Conservation (phyloP, 2,113 vertebrate genomes). For the Nycticryphes semicollaris region DNA sequence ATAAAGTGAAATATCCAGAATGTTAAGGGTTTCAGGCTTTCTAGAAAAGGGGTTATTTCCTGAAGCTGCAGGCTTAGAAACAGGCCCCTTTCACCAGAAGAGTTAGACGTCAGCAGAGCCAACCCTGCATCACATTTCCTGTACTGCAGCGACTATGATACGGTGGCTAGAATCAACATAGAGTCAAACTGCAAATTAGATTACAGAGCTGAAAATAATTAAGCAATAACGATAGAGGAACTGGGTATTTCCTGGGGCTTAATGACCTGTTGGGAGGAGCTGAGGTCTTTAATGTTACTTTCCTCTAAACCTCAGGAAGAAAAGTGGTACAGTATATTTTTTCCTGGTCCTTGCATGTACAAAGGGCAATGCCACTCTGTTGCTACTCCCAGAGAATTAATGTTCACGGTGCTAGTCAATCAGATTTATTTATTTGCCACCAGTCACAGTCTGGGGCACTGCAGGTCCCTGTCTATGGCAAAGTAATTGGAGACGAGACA, state of each 20-base stretch:
- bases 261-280: slow-evolving; percentile 53
- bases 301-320: slow-evolving; percentile 29
- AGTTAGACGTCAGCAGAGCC: background rate
- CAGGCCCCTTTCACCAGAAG: background rate
- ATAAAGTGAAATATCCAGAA: background rate
- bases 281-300: slow-evolving; percentile 31
- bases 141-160: background rate
- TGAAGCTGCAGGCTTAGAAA: background rate
- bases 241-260: slow-evolving; percentile 50
- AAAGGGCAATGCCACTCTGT: slow-evolving; percentile 17
- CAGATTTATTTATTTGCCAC: slow-evolving; percentile 55
- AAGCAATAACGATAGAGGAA: slow-evolving; percentile 36
- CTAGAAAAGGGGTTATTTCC: background rate
- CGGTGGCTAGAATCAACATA: slow-evolving; percentile 10
- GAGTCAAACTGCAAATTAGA: slow-evolving; percentile 61
- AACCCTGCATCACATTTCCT: background rate
- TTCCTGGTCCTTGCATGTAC: background rate
- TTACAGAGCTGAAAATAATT: slow-evolving; percentile 67
- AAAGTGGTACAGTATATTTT: slow-evolving; percentile 6
- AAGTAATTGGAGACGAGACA: background rate
- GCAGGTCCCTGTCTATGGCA: slow-evolving; percentile 1
- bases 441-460: background rate
- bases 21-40: background rate
- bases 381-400: slow-evolving; percentile 27
- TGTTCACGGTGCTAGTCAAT: background rate